These are phyloP conservation scores for Elgaria multicarinata DNA, from an alignment of 2,113 vertebrate species.

Conservation along the genomic window DNA sequence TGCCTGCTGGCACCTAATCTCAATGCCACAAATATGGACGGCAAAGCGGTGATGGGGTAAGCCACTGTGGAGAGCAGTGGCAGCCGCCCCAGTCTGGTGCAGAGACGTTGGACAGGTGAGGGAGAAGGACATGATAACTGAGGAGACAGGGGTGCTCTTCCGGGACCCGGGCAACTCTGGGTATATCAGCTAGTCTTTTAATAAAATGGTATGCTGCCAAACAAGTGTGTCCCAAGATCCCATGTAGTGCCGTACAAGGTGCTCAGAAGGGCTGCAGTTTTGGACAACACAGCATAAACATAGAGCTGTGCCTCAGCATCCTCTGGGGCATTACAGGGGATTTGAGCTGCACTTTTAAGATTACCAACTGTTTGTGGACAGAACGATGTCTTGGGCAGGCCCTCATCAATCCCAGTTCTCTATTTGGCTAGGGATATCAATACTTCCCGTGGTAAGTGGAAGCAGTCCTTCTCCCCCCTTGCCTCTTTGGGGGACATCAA, in stretches of 20 bases:
- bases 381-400: background rate
- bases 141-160: too few relatives aligned
- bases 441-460: background rate
- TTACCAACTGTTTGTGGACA: background rate
- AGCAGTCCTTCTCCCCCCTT: background rate
- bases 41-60: too few relatives aligned
- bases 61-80: too few relatives aligned
- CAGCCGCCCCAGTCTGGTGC: too few relatives aligned
- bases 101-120: too few relatives aligned
- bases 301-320: background rate
- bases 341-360: background rate
- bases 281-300: background rate
- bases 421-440: background rate
- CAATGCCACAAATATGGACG: too few relatives aligned
- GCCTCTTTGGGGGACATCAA: background rate
- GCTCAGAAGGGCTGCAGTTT: background rate
- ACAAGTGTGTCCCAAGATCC: background rate
- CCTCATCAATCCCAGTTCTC: background rate
- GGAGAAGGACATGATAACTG: too few relatives aligned
- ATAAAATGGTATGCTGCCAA: background rate
- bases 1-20: too few relatives aligned
- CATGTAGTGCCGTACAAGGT: background rate
- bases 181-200: too few relatives aligned
- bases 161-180: too few relatives aligned
- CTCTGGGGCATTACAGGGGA: background rate